Conservation (phyloP, 1,140 invertebrate genomes). For the Pararge aegeria region DNA sequence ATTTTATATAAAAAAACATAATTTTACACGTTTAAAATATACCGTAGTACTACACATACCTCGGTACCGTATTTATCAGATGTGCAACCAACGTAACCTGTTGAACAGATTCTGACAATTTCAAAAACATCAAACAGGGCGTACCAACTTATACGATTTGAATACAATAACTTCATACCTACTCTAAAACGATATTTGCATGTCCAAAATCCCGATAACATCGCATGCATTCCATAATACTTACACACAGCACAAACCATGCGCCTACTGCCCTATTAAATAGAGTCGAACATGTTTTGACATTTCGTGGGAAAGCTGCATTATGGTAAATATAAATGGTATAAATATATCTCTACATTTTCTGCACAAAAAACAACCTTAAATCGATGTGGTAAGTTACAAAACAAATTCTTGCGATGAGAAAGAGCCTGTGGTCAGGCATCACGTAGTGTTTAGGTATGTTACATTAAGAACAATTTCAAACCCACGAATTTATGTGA, state of each 20-base stretch:
- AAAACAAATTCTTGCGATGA: not conserved
- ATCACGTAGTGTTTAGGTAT: conserved; percentile 33
- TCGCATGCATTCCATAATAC: conserved; percentile 53
- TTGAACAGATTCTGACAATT: conserved; percentile 1
- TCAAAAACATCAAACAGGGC: conserved; percentile 30
- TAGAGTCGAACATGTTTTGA: conserved; percentile 53
- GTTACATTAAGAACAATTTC: conserved; percentile 35
- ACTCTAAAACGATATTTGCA: conserved; percentile 37
- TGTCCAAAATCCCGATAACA: conserved; percentile 54
- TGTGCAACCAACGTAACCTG: not conserved
- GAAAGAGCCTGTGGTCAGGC: conserved; percentile 14
- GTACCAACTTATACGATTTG: conserved; percentile 44
- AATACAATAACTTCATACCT: conserved; percentile 60
- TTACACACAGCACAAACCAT: conserved; percentile 58
- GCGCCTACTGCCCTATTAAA: conserved; percentile 49
- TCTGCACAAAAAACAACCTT: conserved; percentile 2
- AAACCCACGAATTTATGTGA: conserved; percentile 35
- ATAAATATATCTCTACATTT: conserved; percentile 3
- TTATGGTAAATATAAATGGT: conserved; percentile 22
- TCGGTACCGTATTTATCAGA: not conserved
- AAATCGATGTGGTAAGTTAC: not conserved
- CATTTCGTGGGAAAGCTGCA: conserved; percentile 57
- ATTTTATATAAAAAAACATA: no score
- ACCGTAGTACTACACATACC: no score
- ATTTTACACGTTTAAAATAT: no score